phyloP scores from a whole-genome alignment of 2,113 vertebrate genomes.

The Machaerirhynchus nigripectus region DNA sequence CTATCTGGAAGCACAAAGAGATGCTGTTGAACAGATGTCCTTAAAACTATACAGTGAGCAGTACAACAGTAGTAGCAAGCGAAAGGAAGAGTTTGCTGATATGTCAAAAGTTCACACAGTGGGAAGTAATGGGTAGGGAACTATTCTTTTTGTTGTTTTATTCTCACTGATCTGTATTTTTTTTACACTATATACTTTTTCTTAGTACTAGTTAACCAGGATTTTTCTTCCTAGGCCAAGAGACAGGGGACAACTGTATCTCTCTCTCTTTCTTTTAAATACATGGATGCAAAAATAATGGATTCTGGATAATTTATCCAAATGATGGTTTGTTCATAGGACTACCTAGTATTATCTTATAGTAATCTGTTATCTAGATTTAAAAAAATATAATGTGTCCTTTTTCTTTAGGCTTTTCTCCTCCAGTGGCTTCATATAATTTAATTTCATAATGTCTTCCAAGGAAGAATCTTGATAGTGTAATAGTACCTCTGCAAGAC shows the following conservation, averaged over 20 bases:
- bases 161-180: slow-evolving; percentile 67
- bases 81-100: slow-evolving; percentile 80
- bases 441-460: background rate
- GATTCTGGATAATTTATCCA: background rate
- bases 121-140: slow-evolving; percentile 78
- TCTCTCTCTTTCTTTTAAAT: background rate
- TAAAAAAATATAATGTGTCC: background rate
- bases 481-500: background rate
- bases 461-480: background rate
- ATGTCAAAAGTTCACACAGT: slow-evolving; percentile 86
- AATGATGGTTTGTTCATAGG: background rate
- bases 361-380: background rate
- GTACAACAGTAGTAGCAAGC: slow-evolving; percentile 77
- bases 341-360: background rate
- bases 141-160: slow-evolving; percentile 73
- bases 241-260: background rate
- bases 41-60: slow-evolving; percentile 86
- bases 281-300: background rate
- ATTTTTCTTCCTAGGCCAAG: slow-evolving; percentile 22
- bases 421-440: background rate
- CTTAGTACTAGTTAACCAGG: background rate
- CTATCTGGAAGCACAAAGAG: slow-evolving; percentile 85
- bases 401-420: background rate
- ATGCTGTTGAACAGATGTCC: slow-evolving; percentile 91
- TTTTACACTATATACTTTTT: slow-evolving; percentile 36